A percentile compares a stretch with the other conserved stretches of the same genome.
phyloP scores from a whole-genome alignment of 2,113 vertebrate species.

The Oreochromis spilurus region DNA sequence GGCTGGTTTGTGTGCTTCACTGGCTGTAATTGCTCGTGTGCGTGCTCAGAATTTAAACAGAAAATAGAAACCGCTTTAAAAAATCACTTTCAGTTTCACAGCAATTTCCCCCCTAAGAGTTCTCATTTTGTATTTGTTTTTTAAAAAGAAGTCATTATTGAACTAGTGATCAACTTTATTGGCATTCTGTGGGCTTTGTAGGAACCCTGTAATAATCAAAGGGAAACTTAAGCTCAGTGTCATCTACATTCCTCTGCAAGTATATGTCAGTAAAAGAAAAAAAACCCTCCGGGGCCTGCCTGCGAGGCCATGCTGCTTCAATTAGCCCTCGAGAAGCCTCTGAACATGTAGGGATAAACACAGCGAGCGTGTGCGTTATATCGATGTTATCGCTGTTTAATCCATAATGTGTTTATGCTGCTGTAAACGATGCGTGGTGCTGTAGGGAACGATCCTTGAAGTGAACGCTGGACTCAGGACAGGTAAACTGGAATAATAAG shows the following conservation, averaged over 20 bases:
- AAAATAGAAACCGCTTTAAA: neutral
- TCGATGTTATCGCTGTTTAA: constrained; percentile 36
- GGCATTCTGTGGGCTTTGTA: neutral
- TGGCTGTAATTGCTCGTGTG: constrained; percentile 21
- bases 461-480: neutral
- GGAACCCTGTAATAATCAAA: neutral
- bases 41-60: constrained; percentile 26
- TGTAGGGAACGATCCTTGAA: neutral
- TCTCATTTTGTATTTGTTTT: neutral
- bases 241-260: constrained; percentile 45
- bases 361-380: constrained; percentile 30
- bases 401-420: constrained; percentile 54
- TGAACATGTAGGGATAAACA: constrained; percentile 44
- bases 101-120: neutral
- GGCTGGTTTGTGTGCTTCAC: constrained; percentile 15
- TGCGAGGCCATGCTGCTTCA: constrained; percentile 50
- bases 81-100: neutral
- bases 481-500: neutral
- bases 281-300: neutral
- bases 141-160: neutral
- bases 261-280: neutral
- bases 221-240: constrained; percentile 3
- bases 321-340: constrained; percentile 36
- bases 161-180: neutral
- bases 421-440: constrained; percentile 18